Evolutionary conservation across 2,888 invertebrate genomes (phyloP), one percentile per base, ranked within the genome.

Genomic region (Cheilosia scutellata): DNA sequence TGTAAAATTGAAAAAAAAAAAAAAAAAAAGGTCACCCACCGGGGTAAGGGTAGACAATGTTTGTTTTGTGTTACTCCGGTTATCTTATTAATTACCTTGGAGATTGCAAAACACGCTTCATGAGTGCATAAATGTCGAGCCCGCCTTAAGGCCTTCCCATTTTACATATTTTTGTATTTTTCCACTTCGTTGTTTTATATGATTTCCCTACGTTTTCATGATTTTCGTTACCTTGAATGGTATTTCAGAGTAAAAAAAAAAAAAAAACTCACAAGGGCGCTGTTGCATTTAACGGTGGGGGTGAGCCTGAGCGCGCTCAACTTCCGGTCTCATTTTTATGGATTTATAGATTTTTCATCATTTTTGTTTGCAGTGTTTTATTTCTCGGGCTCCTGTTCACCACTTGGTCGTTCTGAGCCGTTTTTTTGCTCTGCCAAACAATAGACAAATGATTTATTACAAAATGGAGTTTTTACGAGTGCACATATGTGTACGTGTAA

Each of bases 381-480:
- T 60, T 76, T 60, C 42, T 25, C 62, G n/a, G 31, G n/a, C 37
- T 20, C 33, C 37, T 16, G 20, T 13, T 49, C 44, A 13, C 13
- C 42, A 16, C n/a, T 58, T 51, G 25, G 49, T 25, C 27, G 7
- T 58, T 57, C 20, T 44, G 20, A 20, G 20, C 20, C 20, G 20
- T 20, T 20, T 72, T 49, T 71, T 44, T 62, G 55, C 60, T 16
- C 47, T 72, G 72, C 76, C 76, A 82, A 86, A 86, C 82, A 86
- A 82, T 86, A 82, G 86, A 80, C 82, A 86, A 82, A 86, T 86
- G 86, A 86, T 86, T 86, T 86, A 86, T 86, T 86, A 82, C 86
- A 82, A 86, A 86, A 86, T 82, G 82, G 86, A 86, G 82, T 82
- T 86, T 83, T 86, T 82, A 86, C 82, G 82, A 86, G 55, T 76